These are phyloP conservation scores for Erebia palarica DNA, from an alignment of 2,888 invertebrate genomes.

Conservation along the genomic window DNA sequence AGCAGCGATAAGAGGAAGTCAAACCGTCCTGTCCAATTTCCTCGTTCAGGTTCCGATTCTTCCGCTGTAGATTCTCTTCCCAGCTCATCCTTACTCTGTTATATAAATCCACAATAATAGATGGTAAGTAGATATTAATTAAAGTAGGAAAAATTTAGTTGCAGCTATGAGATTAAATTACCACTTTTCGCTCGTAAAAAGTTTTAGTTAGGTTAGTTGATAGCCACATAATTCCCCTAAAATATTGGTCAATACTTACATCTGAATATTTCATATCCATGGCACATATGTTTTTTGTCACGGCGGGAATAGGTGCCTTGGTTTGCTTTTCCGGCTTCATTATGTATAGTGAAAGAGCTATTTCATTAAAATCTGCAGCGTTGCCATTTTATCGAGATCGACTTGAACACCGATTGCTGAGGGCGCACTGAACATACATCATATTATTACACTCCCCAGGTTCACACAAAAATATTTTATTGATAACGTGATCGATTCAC, in stretches of 20 bases:
- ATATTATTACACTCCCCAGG: slow-evolving; percentile 60
- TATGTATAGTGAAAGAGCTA: slow-evolving; percentile 44
- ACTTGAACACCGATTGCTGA: slow-evolving; percentile 52
- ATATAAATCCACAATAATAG: slow-evolving; percentile 24
- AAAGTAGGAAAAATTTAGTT: background rate
- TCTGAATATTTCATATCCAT: slow-evolving; percentile 67
- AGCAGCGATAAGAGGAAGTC: slow-evolving; percentile 88
- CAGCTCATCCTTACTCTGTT: slow-evolving; percentile 58
- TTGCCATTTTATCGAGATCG: slow-evolving; percentile 53
- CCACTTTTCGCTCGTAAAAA: background rate
- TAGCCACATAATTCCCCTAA: background rate
- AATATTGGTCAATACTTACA: slow-evolving; percentile 56
- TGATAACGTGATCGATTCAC: slow-evolving; percentile 37
- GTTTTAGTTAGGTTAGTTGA: background rate
- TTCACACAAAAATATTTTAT: slow-evolving; percentile 25
- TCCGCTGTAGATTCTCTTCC: slow-evolving; percentile 51
- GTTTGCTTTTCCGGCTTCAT: slow-evolving; percentile 57
- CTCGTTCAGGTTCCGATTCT: slow-evolving; percentile 81
- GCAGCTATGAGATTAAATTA: background rate
- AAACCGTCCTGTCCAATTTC: slow-evolving; percentile 89
- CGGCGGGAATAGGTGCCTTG: slow-evolving; percentile 57
- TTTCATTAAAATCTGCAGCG: slow-evolving; percentile 50
- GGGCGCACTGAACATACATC: slow-evolving; percentile 53
- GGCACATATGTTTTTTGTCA: slow-evolving; percentile 56
- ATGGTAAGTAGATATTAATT: background rate